These are phyloP conservation scores for Phylloscopus collybita DNA, from an alignment of 2,797 vertebrate genomes.

Conservation along the genomic window DNA sequence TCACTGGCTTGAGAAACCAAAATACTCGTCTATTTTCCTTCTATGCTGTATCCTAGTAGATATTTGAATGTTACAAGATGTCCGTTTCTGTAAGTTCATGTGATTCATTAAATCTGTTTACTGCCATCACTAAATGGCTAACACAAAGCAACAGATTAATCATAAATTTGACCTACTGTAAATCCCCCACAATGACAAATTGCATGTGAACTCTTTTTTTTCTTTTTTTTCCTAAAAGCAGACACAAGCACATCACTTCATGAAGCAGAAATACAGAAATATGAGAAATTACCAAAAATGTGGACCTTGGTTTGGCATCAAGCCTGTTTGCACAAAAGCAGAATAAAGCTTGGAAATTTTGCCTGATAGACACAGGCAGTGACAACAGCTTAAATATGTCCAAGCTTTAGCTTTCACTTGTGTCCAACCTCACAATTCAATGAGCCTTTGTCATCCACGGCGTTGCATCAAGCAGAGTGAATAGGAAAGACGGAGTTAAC, in stretches of 20 bases:
- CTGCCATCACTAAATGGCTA: conserved; percentile 28
- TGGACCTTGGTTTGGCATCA: not conserved
- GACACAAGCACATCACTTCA: not conserved
- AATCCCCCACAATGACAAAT: conserved; percentile 20
- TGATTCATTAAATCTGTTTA: conserved; percentile 12
- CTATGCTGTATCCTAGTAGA: not conserved
- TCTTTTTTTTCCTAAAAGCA: not conserved
- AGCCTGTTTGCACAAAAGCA: not conserved
- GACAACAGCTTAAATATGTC: not conserved
- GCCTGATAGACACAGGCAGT: not conserved
- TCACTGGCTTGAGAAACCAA: conserved; percentile 20
- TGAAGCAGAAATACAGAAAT: not conserved
- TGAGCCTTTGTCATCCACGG: not conserved
- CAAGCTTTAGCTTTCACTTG: not conserved
- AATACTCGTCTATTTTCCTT: conserved; percentile 17
- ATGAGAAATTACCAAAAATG: not conserved
- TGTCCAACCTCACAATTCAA: not conserved
- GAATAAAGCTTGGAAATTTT: not conserved
- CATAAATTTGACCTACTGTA: conserved; percentile 41
- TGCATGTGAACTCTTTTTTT: not conserved
- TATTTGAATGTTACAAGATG: not conserved
- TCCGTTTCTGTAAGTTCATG: not conserved
- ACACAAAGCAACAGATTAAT: conserved; percentile 39
- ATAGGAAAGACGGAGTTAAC: conserved; percentile 47
- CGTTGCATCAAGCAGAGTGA: not conserved